These are phyloP conservation scores for Actias luna DNA, from an alignment of 2,888 invertebrate genomes.

Conservation along the genomic window DNA sequence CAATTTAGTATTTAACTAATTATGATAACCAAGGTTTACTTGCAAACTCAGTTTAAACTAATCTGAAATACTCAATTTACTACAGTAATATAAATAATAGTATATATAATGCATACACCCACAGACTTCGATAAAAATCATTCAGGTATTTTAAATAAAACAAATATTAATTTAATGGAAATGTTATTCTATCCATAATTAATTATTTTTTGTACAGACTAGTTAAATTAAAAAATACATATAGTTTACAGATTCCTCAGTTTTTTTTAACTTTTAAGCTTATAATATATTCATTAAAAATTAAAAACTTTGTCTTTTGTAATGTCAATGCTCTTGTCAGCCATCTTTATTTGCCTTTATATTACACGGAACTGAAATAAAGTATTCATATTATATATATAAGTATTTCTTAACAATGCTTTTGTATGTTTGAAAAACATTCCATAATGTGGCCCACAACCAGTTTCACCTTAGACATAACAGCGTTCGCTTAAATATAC, in stretches of 20 bases:
- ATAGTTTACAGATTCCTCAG: background rate
- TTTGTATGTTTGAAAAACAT: background rate
- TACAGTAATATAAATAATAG: too few relatives aligned
- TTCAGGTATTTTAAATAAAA: too few relatives aligned
- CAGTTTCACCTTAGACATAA: conserved; percentile 19
- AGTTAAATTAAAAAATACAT: too few relatives aligned
- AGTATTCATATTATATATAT: background rate
- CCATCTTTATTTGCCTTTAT: background rate
- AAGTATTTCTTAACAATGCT: background rate
- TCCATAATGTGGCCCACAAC: conserved; percentile 16
- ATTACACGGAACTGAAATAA: background rate
- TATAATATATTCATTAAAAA: background rate
- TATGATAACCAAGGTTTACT: too few relatives aligned
- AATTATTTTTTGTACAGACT: too few relatives aligned
- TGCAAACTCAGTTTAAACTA: too few relatives aligned
- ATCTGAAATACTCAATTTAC: too few relatives aligned
- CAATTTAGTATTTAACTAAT: too few relatives aligned
- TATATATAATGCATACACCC: too few relatives aligned
- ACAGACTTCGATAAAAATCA: too few relatives aligned
- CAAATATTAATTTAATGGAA: too few relatives aligned
- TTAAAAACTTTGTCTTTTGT: background rate
- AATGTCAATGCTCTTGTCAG: background rate
- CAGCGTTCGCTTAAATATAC: conserved; percentile 36
- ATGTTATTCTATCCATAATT: too few relatives aligned
- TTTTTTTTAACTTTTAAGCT: background rate